Conservation (phyloP, 2,888 invertebrate species). For the Standfussiana lucernea region DNA sequence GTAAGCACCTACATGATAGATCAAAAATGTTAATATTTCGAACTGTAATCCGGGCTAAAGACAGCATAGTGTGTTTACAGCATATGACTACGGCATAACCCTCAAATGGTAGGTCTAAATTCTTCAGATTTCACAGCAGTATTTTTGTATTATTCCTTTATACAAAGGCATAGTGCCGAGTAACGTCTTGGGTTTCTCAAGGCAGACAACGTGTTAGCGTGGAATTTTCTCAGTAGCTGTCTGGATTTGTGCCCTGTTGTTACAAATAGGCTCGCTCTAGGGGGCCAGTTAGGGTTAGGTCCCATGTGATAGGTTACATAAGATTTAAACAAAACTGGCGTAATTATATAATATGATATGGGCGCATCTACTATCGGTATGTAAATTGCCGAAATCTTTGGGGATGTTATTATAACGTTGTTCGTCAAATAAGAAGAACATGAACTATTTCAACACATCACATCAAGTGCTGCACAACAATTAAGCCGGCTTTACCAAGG, state of each 20-base stretch:
- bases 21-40: no score
- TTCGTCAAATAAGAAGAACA: conserved; percentile 13
- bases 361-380: background rate
- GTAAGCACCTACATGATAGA: no score
- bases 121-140: background rate
- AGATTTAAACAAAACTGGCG: background rate
- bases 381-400: background rate
- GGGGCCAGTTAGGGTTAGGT: background rate
- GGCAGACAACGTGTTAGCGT: background rate
- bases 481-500: conserved; percentile 36
- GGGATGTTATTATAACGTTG: background rate
- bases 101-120: background rate
- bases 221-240: background rate
- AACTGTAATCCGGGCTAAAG: background rate
- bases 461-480: conserved; percentile 44
- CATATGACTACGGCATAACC: background rate
- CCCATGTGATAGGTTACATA: background rate
- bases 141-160: no score
- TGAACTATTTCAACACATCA: conserved; percentile 48
- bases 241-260: background rate
- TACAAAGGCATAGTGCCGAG: no score
- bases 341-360: no score
- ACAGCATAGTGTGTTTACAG: background rate
- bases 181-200: background rate
- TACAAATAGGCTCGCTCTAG: background rate